Conservation (phyloP, 2,888 invertebrate species). For the Penaeus monodon region DNA sequence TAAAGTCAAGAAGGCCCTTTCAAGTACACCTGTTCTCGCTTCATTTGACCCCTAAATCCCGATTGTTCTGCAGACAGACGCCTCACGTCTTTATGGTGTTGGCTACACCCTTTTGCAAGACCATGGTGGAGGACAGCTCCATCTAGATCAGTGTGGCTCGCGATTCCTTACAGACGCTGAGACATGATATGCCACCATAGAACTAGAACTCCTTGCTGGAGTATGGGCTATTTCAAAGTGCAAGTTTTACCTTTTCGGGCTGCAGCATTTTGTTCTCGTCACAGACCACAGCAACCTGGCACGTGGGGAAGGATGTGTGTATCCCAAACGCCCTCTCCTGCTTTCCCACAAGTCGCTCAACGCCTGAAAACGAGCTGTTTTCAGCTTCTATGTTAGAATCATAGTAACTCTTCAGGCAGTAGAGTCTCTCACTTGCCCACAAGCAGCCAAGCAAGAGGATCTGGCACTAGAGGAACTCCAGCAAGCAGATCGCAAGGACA, state of each 20-base stretch:
- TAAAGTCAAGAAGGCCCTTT: not conserved
- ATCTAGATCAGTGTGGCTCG: not conserved
- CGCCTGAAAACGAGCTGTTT: not conserved
- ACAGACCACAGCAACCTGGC: not conserved
- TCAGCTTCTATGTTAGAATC: no score
- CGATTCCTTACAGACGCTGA: no score
- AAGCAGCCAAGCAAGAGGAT: not conserved
- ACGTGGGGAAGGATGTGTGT: not conserved
- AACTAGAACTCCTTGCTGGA: no score
- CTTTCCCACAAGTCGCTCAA: not conserved
- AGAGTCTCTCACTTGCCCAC: not conserved
- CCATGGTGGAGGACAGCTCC: conserved; percentile 23
- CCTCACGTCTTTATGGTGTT: not conserved
- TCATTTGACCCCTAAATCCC: not conserved
- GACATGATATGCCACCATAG: no score
- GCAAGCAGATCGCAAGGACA: no score
- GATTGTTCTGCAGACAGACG: conserved; percentile 1
- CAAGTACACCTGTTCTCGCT: not conserved
- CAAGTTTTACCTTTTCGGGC: no score
- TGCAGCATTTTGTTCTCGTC: not conserved
- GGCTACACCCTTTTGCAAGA: not conserved
- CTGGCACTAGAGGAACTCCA: no score
- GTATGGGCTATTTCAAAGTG: no score
- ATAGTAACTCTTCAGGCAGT: not conserved
- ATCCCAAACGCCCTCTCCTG: not conserved